A percentile compares a stretch with the other conserved stretches of the same genome.
These are phyloP conservation scores for Hyperopisus bebe DNA, from an alignment of 2,113 vertebrate genomes.

Conservation along the genomic window DNA sequence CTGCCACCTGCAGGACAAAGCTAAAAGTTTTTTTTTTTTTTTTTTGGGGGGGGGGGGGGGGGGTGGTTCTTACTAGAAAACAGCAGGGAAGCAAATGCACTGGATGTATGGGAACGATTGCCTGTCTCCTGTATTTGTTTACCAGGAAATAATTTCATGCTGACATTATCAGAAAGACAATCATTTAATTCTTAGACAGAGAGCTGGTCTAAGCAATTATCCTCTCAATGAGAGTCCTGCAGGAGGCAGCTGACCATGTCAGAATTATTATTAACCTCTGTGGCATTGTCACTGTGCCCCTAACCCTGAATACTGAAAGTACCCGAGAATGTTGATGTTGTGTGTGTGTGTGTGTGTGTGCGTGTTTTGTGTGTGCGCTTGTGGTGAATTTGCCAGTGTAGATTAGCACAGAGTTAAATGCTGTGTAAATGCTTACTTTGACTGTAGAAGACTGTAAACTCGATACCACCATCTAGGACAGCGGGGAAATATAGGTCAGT, in stretches of 20 bases:
- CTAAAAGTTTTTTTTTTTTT: not conserved
- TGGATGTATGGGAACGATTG: not conserved
- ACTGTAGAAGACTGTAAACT: not conserved
- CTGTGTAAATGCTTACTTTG: not conserved
- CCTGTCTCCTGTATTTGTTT: not conserved
- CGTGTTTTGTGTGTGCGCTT: not conserved
- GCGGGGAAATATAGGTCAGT: not conserved
- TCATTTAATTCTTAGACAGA: not conserved
- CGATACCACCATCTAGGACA: not conserved
- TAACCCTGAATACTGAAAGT: not conserved
- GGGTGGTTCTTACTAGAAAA: not conserved
- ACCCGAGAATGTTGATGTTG: not conserved
- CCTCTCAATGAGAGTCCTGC: not conserved
- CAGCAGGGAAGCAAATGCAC: not conserved
- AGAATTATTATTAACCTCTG: slow-evolving; percentile 9
- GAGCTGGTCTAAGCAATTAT: not conserved
- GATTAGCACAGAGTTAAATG: not conserved
- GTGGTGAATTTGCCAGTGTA: not conserved
- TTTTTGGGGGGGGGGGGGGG: not conserved
- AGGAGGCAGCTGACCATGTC: not conserved
- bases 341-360: not conserved
- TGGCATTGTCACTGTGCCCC: not conserved
- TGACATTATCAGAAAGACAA: slow-evolving; percentile 12
- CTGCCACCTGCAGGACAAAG: slow-evolving; percentile 33
- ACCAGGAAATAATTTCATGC: slow-evolving; percentile 18